Percentiles rank a stretch among this genome's conserved stretches.
Evolutionary conservation across 2,797 vertebrate genomes (phyloP).

Genomic region (Spinus pinus): DNA sequence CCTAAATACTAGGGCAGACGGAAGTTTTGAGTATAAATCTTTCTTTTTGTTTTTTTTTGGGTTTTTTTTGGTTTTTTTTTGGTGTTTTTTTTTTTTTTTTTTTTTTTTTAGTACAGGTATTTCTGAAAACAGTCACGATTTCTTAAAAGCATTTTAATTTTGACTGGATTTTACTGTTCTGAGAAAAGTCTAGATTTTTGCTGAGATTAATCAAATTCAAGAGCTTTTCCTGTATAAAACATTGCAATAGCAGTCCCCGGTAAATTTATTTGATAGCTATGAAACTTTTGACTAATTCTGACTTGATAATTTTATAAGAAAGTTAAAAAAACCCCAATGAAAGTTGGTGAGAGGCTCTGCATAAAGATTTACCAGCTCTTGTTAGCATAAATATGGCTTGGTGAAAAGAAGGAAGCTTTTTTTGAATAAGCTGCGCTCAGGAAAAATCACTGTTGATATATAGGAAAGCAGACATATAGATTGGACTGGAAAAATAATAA

Average conservation of each 20-base stretch:
- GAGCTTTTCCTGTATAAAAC: not conserved
- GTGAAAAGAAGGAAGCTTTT: not conserved
- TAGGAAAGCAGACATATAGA: not conserved
- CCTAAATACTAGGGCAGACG: not conserved
- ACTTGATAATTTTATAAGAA: not conserved
- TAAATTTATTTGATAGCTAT: not conserved
- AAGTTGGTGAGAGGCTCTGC: not conserved
- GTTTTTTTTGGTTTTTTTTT: no score
- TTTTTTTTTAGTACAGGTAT: not conserved
- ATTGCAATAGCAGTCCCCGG: not conserved
- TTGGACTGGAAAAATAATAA: not conserved
- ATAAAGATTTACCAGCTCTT: not conserved
- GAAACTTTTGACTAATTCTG: not conserved
- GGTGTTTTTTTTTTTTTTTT: no score
- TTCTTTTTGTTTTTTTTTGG: not conserved
- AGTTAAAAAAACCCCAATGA: not conserved
- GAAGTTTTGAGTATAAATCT: not conserved
- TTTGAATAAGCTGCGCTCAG: not conserved
- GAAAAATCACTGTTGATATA: not conserved
- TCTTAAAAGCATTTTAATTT: not conserved
- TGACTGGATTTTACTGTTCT: not conserved
- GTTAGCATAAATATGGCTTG: not conserved
- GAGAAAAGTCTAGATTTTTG: not conserved
- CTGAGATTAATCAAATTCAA: not conserved
- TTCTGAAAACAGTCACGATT: not conserved